Evolutionary conservation across 2,113 vertebrate species (phyloP), one percentile per base, ranked within the genome.

Genomic region (Cyphomyrus plagiostoma): DNA sequence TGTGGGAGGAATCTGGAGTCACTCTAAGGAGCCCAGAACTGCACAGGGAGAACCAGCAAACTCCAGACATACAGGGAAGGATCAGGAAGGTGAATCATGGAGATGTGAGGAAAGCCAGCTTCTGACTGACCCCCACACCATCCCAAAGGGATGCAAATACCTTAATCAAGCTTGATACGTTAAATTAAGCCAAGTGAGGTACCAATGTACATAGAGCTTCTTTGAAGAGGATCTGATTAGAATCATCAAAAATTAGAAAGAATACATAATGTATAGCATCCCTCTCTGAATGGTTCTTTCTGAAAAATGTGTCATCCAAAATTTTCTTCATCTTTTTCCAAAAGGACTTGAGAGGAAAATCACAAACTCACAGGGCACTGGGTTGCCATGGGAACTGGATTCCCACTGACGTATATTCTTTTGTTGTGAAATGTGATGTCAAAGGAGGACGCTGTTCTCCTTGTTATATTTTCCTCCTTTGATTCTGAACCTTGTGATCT

Each of bases 371-470:
- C 62, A 26, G 89, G 90, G 90, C 15, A 50, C 74, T 87, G 84
- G 80, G 93, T 95, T 94, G 89, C 93, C 90, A 92, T 91, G 92
- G 93, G 66, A 93, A 94, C 94, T 91, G 21, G 62, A 89, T 91
- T 91, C 87, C 35, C 92, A 87, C 42, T 50, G 89, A 89, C 45
- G 13, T 66, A 56, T 50, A 87, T 58, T 53, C 46, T 74, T 87
- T 88, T 90, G 90, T 86, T 90, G 90, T 87, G 17, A 80, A 21
- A 35, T 86, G 53, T 93, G 92, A 93, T 92, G 92, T 94, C 90
- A 93, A 49, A 88, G 88, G 91, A 93, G 90, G n/a, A 87, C 3
- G 30, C 52, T 50, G 15, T n/a, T 46, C 48, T 21, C n/a, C 66
- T 30, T 50, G 45, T 77, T 39, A 48, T 52, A 15, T 7, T 80